Conservation (phyloP, 2,888 invertebrate species). For the Gisinianus flammeolus region DNA sequence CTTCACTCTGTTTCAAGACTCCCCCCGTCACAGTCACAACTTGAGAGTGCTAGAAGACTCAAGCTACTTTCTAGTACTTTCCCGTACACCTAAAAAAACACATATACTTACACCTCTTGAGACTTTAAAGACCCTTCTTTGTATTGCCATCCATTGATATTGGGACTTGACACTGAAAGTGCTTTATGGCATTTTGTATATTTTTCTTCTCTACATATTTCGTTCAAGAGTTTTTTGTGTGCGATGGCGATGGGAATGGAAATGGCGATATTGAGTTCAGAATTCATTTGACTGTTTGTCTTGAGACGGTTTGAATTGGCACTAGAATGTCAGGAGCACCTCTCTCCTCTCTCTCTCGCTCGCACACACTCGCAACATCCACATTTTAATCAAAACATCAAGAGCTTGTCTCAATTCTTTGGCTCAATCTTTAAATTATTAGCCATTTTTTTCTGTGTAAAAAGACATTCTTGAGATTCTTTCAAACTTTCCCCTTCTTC, state of each 20-base stretch:
- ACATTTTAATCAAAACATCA: conserved; percentile 34
- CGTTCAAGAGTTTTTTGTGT: neutral
- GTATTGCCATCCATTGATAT: neutral
- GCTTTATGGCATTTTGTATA: neutral
- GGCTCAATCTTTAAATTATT: conserved; percentile 18
- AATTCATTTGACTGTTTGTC: conserved; percentile 17
- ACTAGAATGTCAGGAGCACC: neutral
- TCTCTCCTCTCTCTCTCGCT: neutral
- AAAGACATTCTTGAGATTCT: conserved; percentile 6
- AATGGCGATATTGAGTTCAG: neutral
- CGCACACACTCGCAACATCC: neutral
- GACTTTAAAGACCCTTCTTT: neutral
- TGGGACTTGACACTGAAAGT: neutral
- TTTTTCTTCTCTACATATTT: neutral
- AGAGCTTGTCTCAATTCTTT: conserved; percentile 10
- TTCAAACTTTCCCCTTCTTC: neutral
- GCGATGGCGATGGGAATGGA: neutral
- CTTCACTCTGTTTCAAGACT: too few species aligned
- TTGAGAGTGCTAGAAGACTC: too few species aligned
- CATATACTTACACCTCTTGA: neutral
- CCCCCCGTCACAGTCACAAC: too few species aligned
- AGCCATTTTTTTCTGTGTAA: neutral
- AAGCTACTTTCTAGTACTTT: too few species aligned
- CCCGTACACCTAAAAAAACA: too few species aligned
- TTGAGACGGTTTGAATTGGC: conserved; percentile 25